A percentile compares a stretch with the other conserved stretches of the same genome.
phyloP scores from a whole-genome alignment of 2,888 invertebrate species.

The Drosophila kuntzei region DNA sequence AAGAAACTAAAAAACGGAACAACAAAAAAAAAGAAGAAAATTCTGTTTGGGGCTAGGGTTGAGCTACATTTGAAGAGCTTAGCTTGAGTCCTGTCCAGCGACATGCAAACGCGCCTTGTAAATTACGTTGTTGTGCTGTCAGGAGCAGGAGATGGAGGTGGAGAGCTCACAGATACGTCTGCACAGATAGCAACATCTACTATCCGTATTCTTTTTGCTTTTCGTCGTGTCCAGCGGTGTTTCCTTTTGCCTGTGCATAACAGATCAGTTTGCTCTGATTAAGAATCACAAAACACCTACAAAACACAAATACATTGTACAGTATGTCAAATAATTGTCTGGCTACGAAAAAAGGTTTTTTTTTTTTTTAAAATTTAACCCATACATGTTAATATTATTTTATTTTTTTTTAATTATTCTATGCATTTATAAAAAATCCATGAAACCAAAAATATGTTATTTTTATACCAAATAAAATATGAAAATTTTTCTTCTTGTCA shows the following conservation, averaged over 20 bases:
- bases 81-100: conserved; percentile 63
- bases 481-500: not conserved
- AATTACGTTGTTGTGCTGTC: conserved; percentile 70
- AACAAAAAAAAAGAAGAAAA: conserved; percentile 26
- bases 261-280: conserved; percentile 83
- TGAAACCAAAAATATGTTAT: no score
- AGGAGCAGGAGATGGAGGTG: conserved; percentile 34
- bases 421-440: no score
- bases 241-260: conserved; percentile 70
- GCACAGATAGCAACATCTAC: conserved; percentile 58
- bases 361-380: not conserved
- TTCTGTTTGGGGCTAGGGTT: conserved; percentile 30
- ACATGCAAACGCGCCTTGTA: conserved; percentile 76
- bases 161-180: conserved; percentile 36
- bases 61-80: conserved; percentile 31
- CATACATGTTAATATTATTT: no score
- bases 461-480: no score
- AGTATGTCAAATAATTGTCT: not conserved
- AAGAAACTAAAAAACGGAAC: conserved; percentile 23
- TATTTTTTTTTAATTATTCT: no score
- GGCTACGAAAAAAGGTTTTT: not conserved
- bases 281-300: conserved; percentile 70
- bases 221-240: conserved; percentile 61
- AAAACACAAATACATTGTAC: conserved; percentile 10
- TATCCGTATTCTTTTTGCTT: conserved; percentile 43